Percentiles rank a stretch among this genome's conserved stretches.
Evolutionary conservation across 2,888 invertebrate species (phyloP).

Genomic region (Minunthozetes semirufus): DNA sequence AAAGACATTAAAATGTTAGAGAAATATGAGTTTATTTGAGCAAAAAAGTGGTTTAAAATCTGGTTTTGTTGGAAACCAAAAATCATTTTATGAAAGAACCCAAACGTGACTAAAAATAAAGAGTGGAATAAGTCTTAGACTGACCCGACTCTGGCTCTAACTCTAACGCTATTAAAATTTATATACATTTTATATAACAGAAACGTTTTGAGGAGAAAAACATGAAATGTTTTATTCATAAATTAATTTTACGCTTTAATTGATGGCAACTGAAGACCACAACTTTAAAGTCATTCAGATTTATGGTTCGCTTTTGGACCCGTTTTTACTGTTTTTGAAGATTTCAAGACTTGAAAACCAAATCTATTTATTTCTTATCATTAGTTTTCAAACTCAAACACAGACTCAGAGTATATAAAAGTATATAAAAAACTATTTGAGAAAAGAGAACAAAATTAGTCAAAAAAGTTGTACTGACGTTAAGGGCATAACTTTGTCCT

Average conservation of each 20-base stretch:
- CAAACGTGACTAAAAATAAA: neutral
- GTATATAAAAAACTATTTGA: no score
- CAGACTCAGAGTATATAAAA: no score
- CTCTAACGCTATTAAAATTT: neutral
- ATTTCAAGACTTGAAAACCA: no score
- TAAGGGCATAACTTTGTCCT: neutral
- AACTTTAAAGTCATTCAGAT: neutral
- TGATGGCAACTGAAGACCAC: conserved; percentile 6
- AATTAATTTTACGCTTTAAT: conserved; percentile 18
- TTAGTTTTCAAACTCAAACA: no score
- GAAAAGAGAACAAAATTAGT: no score
- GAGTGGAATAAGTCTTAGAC: neutral
- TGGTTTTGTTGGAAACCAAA: neutral
- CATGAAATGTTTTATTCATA: conserved; percentile 19
- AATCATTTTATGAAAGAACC: neutral
- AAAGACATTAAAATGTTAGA: conserved; percentile 17
- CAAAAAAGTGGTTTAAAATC: neutral
- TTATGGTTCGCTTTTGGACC: neutral
- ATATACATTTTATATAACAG: neutral
- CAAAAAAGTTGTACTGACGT: neutral
- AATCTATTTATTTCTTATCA: no score
- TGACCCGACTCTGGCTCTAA: neutral
- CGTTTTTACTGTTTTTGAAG: neutral
- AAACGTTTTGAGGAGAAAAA: neutral
- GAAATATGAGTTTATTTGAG: neutral